Percentiles rank a stretch among this genome's conserved stretches.
phyloP scores from a whole-genome alignment of 2,797 vertebrate genomes.

The Scarus forsteni region DNA sequence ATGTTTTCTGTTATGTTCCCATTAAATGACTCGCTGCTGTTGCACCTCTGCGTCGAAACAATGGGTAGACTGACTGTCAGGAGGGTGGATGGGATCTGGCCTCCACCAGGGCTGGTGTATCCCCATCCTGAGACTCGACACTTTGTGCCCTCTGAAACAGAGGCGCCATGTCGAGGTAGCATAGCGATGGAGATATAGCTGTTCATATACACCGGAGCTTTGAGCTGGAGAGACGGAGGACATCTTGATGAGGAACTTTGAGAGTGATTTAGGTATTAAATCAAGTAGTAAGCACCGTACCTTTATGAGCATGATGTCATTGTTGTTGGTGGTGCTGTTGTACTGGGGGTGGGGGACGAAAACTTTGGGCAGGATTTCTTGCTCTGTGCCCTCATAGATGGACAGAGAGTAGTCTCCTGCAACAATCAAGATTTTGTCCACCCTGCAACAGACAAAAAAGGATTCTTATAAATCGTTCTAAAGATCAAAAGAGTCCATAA shows the following conservation, averaged over 20 bases:
- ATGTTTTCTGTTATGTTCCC: conserved; percentile 86
- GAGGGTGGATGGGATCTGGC: conserved; percentile 78
- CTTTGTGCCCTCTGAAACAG: conserved; percentile 71
- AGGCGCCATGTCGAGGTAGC: conserved; percentile 77
- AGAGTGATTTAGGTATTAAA: neutral
- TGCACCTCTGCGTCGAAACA: conserved; percentile 81
- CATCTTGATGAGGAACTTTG: neutral
- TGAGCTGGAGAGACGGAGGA: conserved; percentile 73
- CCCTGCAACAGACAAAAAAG: conserved; percentile 58
- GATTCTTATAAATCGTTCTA: neutral
- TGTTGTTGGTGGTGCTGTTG: conserved; percentile 77
- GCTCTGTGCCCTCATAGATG: conserved; percentile 87
- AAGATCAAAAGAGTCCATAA: too few relatives aligned
- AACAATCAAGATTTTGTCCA: conserved; percentile 80
- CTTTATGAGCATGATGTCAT: conserved; percentile 90
- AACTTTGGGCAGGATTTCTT: conserved; percentile 78
- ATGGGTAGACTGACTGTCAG: conserved; percentile 85
- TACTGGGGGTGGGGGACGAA: conserved; percentile 84
- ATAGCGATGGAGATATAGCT: conserved; percentile 81
- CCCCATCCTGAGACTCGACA: conserved; percentile 90
- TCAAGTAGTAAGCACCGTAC: conserved; percentile 72
- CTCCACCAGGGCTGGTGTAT: conserved; percentile 72
- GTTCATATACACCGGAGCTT: conserved; percentile 78
- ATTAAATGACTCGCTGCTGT: conserved; percentile 80
- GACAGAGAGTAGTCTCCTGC: conserved; percentile 85